These are phyloP conservation scores for Limenitis camilla DNA, from an alignment of 2,888 invertebrate genomes.

Conservation along the genomic window DNA sequence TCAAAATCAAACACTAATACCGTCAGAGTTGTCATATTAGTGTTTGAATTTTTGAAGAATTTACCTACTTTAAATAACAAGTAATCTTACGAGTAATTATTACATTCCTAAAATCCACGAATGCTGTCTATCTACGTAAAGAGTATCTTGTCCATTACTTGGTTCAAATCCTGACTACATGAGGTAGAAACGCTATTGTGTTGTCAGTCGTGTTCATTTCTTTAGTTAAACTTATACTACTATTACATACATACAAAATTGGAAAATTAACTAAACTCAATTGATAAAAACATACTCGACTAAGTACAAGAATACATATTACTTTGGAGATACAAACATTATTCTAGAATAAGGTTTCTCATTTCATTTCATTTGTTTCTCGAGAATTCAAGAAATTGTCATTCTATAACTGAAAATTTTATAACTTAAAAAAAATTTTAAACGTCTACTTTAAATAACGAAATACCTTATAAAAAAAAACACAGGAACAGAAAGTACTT, in stretches of 20 bases:
- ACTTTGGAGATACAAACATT: too few relatives aligned
- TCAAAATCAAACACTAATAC: constrained; percentile 33
- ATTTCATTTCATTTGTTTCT: too few relatives aligned
- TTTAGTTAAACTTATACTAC: constrained; percentile 1
- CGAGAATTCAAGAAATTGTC: too few relatives aligned
- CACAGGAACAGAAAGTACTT: too few relatives aligned
- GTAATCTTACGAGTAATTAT: constrained; percentile 17
- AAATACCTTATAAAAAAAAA: too few relatives aligned
- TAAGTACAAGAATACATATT: too few relatives aligned
- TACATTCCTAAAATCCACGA: constrained; percentile 18
- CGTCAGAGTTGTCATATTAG: constrained; percentile 18
- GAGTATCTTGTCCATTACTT: constrained; percentile 27
- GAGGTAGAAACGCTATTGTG: constrained; percentile 12
- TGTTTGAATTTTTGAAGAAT: constrained; percentile 19
- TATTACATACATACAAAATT: too few relatives aligned
- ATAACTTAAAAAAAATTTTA: too few relatives aligned
- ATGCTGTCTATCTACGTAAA: constrained; percentile 25
- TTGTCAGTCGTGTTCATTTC: constrained; percentile 10
- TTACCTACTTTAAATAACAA: constrained; percentile 12
- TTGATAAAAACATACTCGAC: too few relatives aligned
- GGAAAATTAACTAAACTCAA: neutral
- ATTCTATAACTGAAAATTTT: too few relatives aligned
- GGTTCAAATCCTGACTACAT: constrained; percentile 11
- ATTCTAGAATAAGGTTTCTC: too few relatives aligned
- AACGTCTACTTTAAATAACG: too few relatives aligned